Percentiles rank a stretch among this genome's conserved stretches.
phyloP scores from a whole-genome alignment of 1,140 invertebrate genomes.

The Potamilus streckersoni region DNA sequence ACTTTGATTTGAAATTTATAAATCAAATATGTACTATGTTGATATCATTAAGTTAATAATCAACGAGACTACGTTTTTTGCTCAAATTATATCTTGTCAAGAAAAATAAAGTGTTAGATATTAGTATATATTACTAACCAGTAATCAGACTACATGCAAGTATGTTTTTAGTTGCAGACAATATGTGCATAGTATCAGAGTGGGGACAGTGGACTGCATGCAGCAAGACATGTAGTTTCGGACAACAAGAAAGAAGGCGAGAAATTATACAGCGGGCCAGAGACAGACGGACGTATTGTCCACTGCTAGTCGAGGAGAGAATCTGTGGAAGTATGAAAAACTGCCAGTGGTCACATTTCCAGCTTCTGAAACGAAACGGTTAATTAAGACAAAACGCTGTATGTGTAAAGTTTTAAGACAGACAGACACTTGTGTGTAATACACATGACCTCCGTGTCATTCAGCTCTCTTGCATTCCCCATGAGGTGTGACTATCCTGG shows the following conservation, averaged over 20 bases:
- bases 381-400: neutral
- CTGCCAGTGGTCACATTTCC: conserved; percentile 7
- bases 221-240: conserved; percentile 45
- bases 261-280: conserved; percentile 16
- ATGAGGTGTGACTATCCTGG: too few species aligned
- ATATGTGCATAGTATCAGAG: conserved; percentile 36
- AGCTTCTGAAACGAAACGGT: conserved; percentile 6
- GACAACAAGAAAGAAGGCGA: conserved; percentile 20
- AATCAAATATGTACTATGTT: neutral
- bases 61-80: neutral
- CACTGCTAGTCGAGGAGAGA: conserved; percentile 8
- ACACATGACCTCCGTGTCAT: too few species aligned
- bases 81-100: conserved; percentile 3
- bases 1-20: neutral
- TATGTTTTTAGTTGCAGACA: neutral
- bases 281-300: conserved; percentile 34
- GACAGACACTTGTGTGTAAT: too few species aligned
- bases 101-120: conserved; percentile 13
- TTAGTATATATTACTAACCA: conserved; percentile 11
- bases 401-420: too few species aligned
- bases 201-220: conserved; percentile 43
- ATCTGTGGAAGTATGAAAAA: conserved; percentile 4
- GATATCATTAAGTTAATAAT: neutral
- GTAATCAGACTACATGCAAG: neutral
- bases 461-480: too few species aligned